Base-by-base conservation (phyloP, 1,140 invertebrate genomes). In the Drosophila burlai region DNA sequence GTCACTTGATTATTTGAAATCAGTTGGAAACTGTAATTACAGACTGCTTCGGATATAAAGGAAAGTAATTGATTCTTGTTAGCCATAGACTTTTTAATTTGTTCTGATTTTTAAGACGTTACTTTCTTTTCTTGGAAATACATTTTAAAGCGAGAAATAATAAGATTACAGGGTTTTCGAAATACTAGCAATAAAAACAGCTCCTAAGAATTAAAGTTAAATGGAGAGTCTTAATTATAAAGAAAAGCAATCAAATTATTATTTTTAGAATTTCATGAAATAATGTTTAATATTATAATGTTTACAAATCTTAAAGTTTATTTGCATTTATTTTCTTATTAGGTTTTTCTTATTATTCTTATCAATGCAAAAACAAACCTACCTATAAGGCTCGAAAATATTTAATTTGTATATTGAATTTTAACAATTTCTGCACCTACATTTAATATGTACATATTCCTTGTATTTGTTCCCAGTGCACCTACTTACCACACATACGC, bases 401-500 rank as follows among this genome's bases (percentile, higher is more conserved):
- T 52, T 15, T 54, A 2, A 15, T 36, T 52, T 13, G 3, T 7
- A 8, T 6, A 10, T 52, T 3, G 0, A 34, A 13, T 52, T 11
- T 13, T 1, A n/a, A n/a, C 36, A 15, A 16, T 16, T 24, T 10
- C 52, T 24, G 0, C 13, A 5, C 15, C 1, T 38, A 3, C 9
- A 13, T 36, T 4, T 13, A 36, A 36, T 1, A 40, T 40, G 0
- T n/a, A 11, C 26, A 26, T 5, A 5, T 40, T 40, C 0, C 31
- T 21, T 36, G 2, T 15, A 4, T 15, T n/a, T 40, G 16, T 21
- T 16, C 6, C 8, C 16, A 66, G 26, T 34, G 21, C 10, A 13
- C 8, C 2, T 4, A 38, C 76, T 90, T 80, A 93, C 92, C 92
- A 93, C 8, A 93, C 92, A 69, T 90, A 93, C 8, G 76, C 78